A percentile compares a stretch with the other conserved stretches of the same genome.
phyloP scores from a whole-genome alignment of 2,797 vertebrate species.

The Enteromius thamalakanensis region DNA sequence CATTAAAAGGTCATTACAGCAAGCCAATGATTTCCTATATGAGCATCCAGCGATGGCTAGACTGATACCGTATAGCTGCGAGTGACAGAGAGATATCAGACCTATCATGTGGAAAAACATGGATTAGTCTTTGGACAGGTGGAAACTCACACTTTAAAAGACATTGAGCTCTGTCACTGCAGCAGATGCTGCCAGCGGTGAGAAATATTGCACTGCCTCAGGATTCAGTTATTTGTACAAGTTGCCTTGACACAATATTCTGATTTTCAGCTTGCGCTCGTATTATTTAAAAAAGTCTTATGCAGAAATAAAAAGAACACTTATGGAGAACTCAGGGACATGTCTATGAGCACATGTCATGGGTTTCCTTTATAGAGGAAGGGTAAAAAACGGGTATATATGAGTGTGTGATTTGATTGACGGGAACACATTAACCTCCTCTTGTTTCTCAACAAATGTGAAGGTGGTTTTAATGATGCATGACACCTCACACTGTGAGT shows the following conservation, averaged over 20 bases:
- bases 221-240: background rate
- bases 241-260: background rate
- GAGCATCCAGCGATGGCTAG: constrained; percentile 34
- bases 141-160: constrained; percentile 40
- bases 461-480: constrained; percentile 37
- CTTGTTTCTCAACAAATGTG: constrained; percentile 35
- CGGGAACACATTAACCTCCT: constrained; percentile 39
- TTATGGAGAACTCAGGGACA: background rate
- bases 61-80: constrained; percentile 39
- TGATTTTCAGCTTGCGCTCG: background rate
- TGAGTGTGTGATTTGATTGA: constrained; percentile 44
- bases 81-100: constrained; percentile 32
- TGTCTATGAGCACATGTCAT: background rate
- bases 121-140: constrained; percentile 5
- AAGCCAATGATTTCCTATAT: constrained; percentile 57
- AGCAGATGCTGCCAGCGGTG: background rate
- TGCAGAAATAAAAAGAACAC: background rate
- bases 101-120: constrained; percentile 39
- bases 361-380: constrained; percentile 1
- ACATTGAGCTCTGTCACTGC: constrained; percentile 34
- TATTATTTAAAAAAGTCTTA: background rate
- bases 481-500: constrained; percentile 1
- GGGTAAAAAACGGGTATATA: constrained; percentile 41
- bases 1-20: constrained; percentile 59
- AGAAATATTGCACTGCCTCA: background rate